These are phyloP conservation scores for Polypedilum vanderplanki DNA, from an alignment of 1,140 invertebrate genomes.

Conservation along the genomic window DNA sequence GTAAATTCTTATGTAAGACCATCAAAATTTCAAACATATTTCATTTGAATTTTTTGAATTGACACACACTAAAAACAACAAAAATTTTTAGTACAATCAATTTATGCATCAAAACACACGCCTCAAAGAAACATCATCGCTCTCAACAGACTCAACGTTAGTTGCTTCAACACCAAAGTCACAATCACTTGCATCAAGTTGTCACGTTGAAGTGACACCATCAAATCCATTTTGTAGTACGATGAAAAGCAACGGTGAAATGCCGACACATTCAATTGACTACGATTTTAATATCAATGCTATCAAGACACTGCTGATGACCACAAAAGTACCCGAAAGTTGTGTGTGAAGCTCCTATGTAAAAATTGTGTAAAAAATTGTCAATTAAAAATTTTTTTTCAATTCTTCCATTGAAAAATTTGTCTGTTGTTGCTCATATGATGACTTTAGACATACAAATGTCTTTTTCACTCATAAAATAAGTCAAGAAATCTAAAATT, in stretches of 20 bases:
- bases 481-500: too few species aligned
- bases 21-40: conserved; percentile 24
- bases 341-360: conserved; percentile 48
- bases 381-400: too few species aligned
- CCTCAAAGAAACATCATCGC: conserved; percentile 21
- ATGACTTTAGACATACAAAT: too few species aligned
- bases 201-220: conserved; percentile 8
- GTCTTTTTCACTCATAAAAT: too few species aligned
- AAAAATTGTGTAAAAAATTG: too few species aligned
- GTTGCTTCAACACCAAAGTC: conserved; percentile 1
- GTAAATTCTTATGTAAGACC: conserved; percentile 17
- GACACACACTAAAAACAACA: not conserved
- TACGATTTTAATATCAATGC: conserved; percentile 49
- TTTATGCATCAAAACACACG: not conserved
- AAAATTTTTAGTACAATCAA: conserved; percentile 18
- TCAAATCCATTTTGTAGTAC: conserved; percentile 22
- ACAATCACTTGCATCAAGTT: conserved; percentile 1
- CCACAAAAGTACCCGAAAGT: conserved; percentile 56
- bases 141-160: not conserved
- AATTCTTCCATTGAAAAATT: too few species aligned
- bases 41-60: not conserved
- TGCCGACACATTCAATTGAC: conserved; percentile 16
- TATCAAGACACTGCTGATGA: conserved; percentile 57
- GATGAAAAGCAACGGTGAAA: not conserved
- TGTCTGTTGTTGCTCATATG: too few species aligned